A percentile compares a stretch with the other conserved stretches of the same genome.
phyloP scores from a whole-genome alignment of 1,140 invertebrate species.

The Manduca sexta region DNA sequence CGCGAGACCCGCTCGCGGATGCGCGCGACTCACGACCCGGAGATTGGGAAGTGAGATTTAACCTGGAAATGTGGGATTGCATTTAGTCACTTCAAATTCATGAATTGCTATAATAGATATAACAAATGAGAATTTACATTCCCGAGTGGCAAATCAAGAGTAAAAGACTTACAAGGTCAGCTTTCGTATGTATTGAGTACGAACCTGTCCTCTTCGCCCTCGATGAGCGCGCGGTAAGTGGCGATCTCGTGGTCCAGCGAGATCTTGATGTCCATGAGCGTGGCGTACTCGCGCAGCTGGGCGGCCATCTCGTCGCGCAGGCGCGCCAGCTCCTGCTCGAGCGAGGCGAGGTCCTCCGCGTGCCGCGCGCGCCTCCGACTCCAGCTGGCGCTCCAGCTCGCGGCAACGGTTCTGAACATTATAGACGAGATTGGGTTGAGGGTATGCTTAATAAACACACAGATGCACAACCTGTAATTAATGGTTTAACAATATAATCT shows the following conservation, averaged over 20 bases:
- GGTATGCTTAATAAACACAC: too few relatives aligned
- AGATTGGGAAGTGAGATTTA: slow-evolving; percentile 65
- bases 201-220: slow-evolving; percentile 79
- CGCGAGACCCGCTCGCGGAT: slow-evolving; percentile 35
- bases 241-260: slow-evolving; percentile 97
- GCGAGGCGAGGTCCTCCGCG: slow-evolving; percentile 79
- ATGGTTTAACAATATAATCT: too few relatives aligned
- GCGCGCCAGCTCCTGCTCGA: slow-evolving; percentile 86
- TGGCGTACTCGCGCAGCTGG: slow-evolving; percentile 95
- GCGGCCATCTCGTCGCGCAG: slow-evolving; percentile 89
- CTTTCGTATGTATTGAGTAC: too few relatives aligned
- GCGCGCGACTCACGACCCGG: slow-evolving; percentile 60
- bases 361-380: slow-evolving; percentile 83
- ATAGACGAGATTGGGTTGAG: too few relatives aligned
- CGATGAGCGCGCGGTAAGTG: slow-evolving; percentile 92
- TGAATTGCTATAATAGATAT: too few relatives aligned
- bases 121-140: too few relatives aligned
- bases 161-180: too few relatives aligned
- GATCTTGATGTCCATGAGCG: slow-evolving; percentile 97
- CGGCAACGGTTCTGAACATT: slow-evolving; percentile 75
- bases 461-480: too few relatives aligned
- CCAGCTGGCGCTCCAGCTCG: slow-evolving; percentile 88
- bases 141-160: too few relatives aligned
- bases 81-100: too few relatives aligned
- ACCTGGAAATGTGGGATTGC: slow-evolving; percentile 50